These are phyloP conservation scores for Lycorma delicatula DNA, from an alignment of 1,140 invertebrate genomes.

Conservation along the genomic window DNA sequence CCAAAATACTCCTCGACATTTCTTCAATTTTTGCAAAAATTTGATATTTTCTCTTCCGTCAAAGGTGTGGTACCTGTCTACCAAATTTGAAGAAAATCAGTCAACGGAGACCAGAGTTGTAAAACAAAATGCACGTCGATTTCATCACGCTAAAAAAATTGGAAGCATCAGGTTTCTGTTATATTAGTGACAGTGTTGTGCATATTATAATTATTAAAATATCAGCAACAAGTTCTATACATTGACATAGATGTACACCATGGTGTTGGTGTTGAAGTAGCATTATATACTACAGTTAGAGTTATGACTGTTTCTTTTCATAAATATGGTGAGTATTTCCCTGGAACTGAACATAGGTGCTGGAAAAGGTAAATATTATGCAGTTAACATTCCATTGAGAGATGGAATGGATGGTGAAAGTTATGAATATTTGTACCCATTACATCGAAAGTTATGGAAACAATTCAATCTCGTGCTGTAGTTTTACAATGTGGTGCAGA, in stretches of 20 bases:
- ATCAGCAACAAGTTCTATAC: constrained; percentile 83
- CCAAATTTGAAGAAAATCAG: too few species aligned
- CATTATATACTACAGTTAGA: constrained; percentile 85
- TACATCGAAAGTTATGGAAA: constrained; percentile 96
- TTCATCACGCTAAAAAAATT: constrained; percentile 98
- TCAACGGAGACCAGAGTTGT: too few species aligned
- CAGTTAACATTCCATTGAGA: constrained; percentile 94
- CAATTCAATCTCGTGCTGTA: constrained; percentile 92
- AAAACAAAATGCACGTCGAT: too few species aligned
- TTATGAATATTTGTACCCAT: constrained; percentile 98
- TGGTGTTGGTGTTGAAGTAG: constrained; percentile 88
- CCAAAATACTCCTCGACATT: too few species aligned
- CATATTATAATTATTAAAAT: constrained; percentile 84
- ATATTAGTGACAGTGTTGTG: constrained; percentile 93
- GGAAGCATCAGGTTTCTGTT: constrained; percentile 94
- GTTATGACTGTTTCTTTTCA: constrained; percentile 92
- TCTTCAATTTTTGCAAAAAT: too few species aligned
- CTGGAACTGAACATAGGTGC: constrained; percentile 96
- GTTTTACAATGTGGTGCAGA: constrained; percentile 98
- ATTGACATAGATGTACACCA: constrained; percentile 93
- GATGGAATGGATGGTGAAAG: constrained; percentile 99
- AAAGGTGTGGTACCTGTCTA: too few species aligned
- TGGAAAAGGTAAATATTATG: constrained; percentile 98
- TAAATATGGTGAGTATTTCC: constrained; percentile 91
- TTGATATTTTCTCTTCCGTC: too few species aligned